A percentile compares a stretch with the other conserved stretches of the same genome.
phyloP scores from a whole-genome alignment of 2,113 vertebrate species.

The Mungos mungo region DNA sequence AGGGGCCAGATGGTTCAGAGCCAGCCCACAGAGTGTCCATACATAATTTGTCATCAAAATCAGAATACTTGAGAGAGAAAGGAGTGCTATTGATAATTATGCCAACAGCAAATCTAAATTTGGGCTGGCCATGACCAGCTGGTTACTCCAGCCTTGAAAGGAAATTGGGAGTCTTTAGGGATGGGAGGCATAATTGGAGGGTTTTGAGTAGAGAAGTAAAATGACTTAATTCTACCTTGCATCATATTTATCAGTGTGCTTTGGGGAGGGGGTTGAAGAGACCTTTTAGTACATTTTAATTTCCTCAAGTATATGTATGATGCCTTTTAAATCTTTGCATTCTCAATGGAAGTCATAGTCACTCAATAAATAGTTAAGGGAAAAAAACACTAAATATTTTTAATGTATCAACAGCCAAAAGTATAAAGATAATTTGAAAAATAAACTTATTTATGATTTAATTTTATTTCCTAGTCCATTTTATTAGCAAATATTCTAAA shows the following conservation, averaged over 20 bases:
- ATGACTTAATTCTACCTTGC: neutral
- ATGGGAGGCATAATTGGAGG: neutral
- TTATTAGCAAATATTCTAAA: slow-evolving; percentile 16
- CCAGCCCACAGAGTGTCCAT: neutral
- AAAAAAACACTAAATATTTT: neutral
- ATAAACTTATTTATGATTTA: neutral
- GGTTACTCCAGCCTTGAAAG: neutral
- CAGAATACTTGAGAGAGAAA: neutral
- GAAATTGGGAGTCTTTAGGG: neutral
- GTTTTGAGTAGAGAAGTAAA: neutral
- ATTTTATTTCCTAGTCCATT: neutral
- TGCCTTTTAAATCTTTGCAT: neutral
- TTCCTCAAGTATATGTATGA: neutral
- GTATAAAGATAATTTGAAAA: neutral
- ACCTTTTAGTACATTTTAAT: neutral
- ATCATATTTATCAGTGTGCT: neutral
- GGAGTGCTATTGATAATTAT: neutral
- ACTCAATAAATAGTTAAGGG: neutral
- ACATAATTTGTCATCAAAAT: neutral
- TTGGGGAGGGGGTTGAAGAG: neutral
- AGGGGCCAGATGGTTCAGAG: accelerated
- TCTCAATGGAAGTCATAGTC: neutral
- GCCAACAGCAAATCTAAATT: neutral
- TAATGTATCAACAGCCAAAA: neutral
- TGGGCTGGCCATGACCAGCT: neutral